Evolutionary conservation across 2,113 vertebrate species (phyloP).

Genomic region (Andinoacara biseriatus): DNA sequence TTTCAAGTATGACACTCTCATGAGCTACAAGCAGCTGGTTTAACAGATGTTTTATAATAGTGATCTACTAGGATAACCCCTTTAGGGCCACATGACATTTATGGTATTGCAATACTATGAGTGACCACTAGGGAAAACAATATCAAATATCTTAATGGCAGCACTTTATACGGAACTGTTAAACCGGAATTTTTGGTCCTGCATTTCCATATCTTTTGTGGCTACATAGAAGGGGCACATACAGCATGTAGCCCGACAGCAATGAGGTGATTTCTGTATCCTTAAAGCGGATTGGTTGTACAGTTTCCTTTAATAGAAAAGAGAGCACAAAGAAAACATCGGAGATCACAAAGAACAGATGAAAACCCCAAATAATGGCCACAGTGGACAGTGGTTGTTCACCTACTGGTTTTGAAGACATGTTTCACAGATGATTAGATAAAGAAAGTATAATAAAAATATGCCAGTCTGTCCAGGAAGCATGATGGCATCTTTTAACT

Average conservation of each 20-base stretch:
- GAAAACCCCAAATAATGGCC: not conserved
- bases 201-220: not conserved
- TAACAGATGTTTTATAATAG: slow-evolving; percentile 8
- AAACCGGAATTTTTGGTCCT: not conserved
- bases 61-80: not conserved
- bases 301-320: not conserved
- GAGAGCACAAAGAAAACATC: not conserved
- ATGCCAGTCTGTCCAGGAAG: not conserved
- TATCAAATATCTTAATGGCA: not conserved
- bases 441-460: not conserved
- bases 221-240: not conserved
- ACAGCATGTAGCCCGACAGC: not conserved
- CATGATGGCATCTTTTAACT: not conserved
- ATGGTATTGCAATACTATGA: not conserved
- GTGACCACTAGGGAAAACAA: not conserved
- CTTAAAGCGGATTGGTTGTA: not conserved
- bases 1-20: not conserved
- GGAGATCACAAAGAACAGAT: not conserved
- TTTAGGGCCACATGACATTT: not conserved
- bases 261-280: not conserved
- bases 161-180: too few species aligned
- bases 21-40: not conserved
- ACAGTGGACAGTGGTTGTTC: not conserved
- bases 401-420: not conserved
- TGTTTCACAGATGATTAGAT: not conserved